Evolutionary conservation across 2,888 invertebrate genomes (phyloP).

Genomic region (Meandrusa payeni): DNA sequence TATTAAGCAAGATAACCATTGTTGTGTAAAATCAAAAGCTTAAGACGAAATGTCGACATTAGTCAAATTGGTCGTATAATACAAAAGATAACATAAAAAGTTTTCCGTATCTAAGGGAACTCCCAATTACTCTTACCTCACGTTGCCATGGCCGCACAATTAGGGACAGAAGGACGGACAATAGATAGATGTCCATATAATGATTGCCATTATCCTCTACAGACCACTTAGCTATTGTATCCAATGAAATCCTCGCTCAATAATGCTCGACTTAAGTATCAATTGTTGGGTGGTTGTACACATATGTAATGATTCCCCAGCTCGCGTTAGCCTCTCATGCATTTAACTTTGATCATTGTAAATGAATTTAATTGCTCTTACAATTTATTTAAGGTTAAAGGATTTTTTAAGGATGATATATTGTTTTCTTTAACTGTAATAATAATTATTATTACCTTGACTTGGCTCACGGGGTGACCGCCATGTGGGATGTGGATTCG

Average conservation of each 20-base stretch:
- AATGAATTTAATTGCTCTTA: too few relatives aligned
- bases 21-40: too few relatives aligned
- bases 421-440: too few relatives aligned
- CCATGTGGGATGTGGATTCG: too few relatives aligned
- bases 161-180: slow-evolving; percentile 46
- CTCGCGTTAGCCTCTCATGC: slow-evolving; percentile 16
- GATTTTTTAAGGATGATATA: too few relatives aligned
- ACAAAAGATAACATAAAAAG: slow-evolving; percentile 10
- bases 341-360: too few relatives aligned
- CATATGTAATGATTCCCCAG: slow-evolving; percentile 7
- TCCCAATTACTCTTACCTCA: slow-evolving; percentile 27
- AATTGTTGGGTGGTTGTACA: slow-evolving; percentile 20
- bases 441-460: too few relatives aligned
- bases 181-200: slow-evolving; percentile 50
- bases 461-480: too few relatives aligned
- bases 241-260: slow-evolving; percentile 26
- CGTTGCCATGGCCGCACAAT: slow-evolving; percentile 51
- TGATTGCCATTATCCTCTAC: slow-evolving; percentile 50
- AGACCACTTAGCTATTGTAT: slow-evolving; percentile 46
- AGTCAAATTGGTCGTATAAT: slow-evolving; percentile 9
- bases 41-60: slow-evolving; percentile 5
- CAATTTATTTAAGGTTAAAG: too few relatives aligned
- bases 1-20: too few relatives aligned
- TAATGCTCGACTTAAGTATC: slow-evolving; percentile 28
- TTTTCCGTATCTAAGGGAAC: slow-evolving; percentile 15